phyloP scores from a whole-genome alignment of 2,113 vertebrate species.

The Sarotherodon lohbergeri region DNA sequence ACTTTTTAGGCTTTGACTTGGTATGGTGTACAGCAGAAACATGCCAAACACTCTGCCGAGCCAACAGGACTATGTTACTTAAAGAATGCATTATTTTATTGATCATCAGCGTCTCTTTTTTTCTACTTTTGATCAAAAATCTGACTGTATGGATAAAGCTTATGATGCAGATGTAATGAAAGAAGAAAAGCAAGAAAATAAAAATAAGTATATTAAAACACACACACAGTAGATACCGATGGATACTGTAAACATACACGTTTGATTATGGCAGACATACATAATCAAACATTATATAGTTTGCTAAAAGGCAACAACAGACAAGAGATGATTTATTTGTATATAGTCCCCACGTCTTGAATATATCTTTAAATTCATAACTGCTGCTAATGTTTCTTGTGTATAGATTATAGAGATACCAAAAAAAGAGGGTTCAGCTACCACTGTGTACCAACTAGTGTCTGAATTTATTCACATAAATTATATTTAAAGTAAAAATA shows the following conservation, averaged over 20 bases:
- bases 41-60: not conserved
- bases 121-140: not conserved
- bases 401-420: not conserved
- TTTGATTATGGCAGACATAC: not conserved
- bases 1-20: not conserved
- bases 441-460: rapidly evolving
- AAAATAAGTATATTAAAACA: not conserved
- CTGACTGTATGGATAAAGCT: rapidly evolving
- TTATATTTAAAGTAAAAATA: not conserved
- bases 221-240: not conserved
- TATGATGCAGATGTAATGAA: not conserved
- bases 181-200: not conserved
- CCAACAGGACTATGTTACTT: not conserved
- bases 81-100: not conserved
- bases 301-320: rapidly evolving
- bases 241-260: not conserved
- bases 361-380: rapidly evolving
- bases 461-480: not conserved
- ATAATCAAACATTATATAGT: not conserved
- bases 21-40: not conserved
- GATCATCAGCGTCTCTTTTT: not conserved
- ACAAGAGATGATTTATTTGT: not conserved
- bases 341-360: not conserved
- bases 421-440: not conserved
- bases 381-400: not conserved